Conservation (phyloP, 2,797 vertebrate genomes). For the Sebastes iracundus region DNA sequence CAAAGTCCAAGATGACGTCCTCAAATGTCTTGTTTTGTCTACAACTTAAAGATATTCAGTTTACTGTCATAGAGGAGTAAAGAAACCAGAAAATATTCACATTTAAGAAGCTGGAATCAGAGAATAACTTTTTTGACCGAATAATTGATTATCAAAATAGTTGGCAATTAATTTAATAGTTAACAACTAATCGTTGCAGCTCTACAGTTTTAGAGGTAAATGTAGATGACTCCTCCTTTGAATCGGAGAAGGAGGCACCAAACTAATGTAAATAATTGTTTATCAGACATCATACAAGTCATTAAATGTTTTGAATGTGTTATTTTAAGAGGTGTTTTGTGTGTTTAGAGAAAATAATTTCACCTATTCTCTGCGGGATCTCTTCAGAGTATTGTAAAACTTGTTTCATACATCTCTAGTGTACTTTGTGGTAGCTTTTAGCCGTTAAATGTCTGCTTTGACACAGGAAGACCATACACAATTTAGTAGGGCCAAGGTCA, state of each 20-base stretch:
- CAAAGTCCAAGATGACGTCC: too few relatives aligned
- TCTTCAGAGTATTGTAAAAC: neutral
- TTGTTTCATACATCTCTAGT: neutral
- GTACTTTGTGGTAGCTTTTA: neutral
- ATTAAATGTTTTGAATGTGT: neutral
- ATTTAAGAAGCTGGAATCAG: too few relatives aligned
- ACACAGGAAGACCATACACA: neutral
- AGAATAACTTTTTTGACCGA: too few relatives aligned
- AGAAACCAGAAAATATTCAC: too few relatives aligned
- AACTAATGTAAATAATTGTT: neutral
- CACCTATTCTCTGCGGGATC: neutral
- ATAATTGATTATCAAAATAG: too few relatives aligned
- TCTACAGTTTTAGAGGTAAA: neutral
- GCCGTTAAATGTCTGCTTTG: neutral
- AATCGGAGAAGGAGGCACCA: neutral
- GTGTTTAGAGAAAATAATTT: neutral
- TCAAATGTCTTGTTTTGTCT: too few relatives aligned
- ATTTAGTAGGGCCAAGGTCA: neutral
- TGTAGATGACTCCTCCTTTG: neutral
- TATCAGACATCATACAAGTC: neutral
- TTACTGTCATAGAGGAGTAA: too few relatives aligned
- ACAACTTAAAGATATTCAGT: too few relatives aligned
- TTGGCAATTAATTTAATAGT: too few relatives aligned
- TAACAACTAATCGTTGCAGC: too few relatives aligned
- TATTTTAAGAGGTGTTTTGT: neutral